These are phyloP conservation scores for Petrolisthes cinctipes DNA, from an alignment of 2,888 invertebrate genomes.

Conservation along the genomic window DNA sequence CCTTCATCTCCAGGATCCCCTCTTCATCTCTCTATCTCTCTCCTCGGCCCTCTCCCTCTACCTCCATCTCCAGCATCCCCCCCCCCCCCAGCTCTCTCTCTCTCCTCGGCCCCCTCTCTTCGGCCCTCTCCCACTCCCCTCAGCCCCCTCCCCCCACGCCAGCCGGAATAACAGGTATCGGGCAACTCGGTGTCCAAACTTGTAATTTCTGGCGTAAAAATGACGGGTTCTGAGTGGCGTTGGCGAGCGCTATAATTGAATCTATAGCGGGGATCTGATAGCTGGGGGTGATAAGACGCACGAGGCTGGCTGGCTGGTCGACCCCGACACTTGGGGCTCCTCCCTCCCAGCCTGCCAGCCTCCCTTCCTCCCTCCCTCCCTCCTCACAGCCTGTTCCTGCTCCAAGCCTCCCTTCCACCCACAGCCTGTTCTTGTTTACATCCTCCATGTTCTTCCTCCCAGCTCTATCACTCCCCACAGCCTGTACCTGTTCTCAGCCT, in stretches of 20 bases:
- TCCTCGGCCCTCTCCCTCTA: not conserved
- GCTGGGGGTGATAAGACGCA: constrained; percentile 38
- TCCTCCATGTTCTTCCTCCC: too few relatives aligned
- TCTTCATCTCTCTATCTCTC: not conserved
- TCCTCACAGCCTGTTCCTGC: not conserved
- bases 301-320: not conserved
- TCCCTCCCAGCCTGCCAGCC: not conserved
- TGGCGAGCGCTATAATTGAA: constrained; percentile 50
- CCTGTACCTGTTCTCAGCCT: too few relatives aligned
- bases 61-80: not conserved
- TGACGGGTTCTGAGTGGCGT: constrained; percentile 44
- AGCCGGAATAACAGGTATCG: constrained; percentile 52
- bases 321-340: not conserved
- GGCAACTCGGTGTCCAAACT: constrained; percentile 43
- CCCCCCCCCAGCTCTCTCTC: not conserved
- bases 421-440: too few relatives aligned
- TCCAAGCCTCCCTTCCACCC: not conserved
- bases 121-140: not conserved
- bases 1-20: not conserved
- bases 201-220: constrained; percentile 55
- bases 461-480: too few relatives aligned
- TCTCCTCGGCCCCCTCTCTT: not conserved
- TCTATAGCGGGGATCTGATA: constrained; percentile 52
- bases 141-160: constrained; percentile 25
- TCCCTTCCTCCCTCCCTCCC: not conserved